Evolutionary conservation across 1,140 invertebrate genomes (phyloP), one percentile per base, ranked within the genome.

Genomic region (Muscidifurax raptorellus): DNA sequence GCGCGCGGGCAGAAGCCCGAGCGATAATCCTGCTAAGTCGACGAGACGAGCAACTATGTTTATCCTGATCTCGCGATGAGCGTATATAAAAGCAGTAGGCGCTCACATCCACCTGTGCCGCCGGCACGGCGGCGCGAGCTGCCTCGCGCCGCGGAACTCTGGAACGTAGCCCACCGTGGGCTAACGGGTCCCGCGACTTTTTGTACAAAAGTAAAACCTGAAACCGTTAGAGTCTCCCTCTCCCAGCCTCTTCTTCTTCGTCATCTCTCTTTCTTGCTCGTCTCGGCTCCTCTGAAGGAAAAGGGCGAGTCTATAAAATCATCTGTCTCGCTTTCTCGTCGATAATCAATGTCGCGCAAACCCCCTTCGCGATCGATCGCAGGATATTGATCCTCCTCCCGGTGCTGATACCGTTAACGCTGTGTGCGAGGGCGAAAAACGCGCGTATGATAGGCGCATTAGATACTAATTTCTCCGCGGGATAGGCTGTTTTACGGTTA

Each of bases 111-210:
- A 30, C 66, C 66, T 28, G 28, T 28, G 27, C 64, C 27, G 66
- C 25, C 28, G n/a, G 36, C n/a, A 69, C 66, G 7, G 66, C 27
- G 52, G 22, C 66, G 27, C 12, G 25, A n/a, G 66, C 27, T 1
- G 25, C 66, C n/a, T n/a, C 18, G 7, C 22, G 22, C 52, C 27
- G 66, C 66, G 6, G 4, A 2, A 5, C 27, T 27, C 25, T 90
- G 88, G 89, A 91, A 85, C 85, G 85, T 86, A 88, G 89, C 87
- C 88, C 89, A 89, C 86, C 86, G 84, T 22, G 72, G 77, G 47
- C 83, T 92, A 92, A 92, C 91, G 91, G 92, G 88, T 90, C 83
- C 84, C 47, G 79, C 77, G 82, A 66, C 85, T 89, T 90, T 89
- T 91, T 90, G 44, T 88, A 88, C 89, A 88, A 91, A 91, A 89